Percentiles rank a stretch among this genome's conserved stretches.
phyloP scores from a whole-genome alignment of 2,113 vertebrate species.

The Oreocharis arfaki region DNA sequence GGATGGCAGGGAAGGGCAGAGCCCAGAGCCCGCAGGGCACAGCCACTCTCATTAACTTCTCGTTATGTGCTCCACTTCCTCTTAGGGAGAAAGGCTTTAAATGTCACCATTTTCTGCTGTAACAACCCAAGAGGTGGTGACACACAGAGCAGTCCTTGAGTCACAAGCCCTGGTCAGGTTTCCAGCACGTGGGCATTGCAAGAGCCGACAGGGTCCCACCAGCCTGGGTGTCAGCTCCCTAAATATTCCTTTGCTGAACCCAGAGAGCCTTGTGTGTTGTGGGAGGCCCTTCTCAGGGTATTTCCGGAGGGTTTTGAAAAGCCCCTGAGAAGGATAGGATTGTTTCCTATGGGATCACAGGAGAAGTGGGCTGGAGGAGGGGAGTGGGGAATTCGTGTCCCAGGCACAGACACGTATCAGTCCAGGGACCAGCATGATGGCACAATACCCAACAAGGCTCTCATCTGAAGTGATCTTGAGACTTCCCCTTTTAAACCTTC shows the following conservation, averaged over 20 bases:
- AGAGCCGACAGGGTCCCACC: rapidly evolving
- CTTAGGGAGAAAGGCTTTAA: not conserved
- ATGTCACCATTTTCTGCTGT: not conserved
- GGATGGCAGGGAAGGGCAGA: not conserved
- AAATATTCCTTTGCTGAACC: not conserved
- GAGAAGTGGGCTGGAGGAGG: not conserved
- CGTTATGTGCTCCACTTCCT: not conserved
- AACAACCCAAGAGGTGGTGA: not conserved
- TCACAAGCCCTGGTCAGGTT: not conserved
- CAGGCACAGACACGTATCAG: not conserved
- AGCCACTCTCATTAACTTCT: not conserved
- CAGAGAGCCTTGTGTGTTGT: rapidly evolving
- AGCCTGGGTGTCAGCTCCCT: not conserved
- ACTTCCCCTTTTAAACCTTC: not conserved
- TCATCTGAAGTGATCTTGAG: not conserved
- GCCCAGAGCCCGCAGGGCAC: not conserved
- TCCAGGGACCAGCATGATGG: not conserved
- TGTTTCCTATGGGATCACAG: not conserved
- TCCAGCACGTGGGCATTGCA: not conserved
- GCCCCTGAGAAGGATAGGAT: not conserved
- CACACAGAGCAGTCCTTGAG: rapidly evolving
- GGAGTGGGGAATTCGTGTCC: not conserved
- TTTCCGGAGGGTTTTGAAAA: not conserved
- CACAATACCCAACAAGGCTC: not conserved
- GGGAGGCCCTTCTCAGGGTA: not conserved